Base-by-base conservation (phyloP, 2,888 invertebrate genomes). In the Laothoe populi region DNA sequence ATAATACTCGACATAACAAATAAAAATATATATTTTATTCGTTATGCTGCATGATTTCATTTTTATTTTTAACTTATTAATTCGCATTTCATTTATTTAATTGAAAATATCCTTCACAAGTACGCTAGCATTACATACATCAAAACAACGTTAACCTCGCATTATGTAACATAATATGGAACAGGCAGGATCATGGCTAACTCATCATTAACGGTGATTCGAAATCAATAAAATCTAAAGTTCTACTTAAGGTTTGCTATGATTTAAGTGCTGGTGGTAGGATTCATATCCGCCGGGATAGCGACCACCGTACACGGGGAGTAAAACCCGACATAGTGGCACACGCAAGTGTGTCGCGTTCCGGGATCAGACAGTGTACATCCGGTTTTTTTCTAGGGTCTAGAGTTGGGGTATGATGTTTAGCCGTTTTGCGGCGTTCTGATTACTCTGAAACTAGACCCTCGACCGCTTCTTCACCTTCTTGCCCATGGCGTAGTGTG, bases 1-100 rank as follows among this genome's bases (percentile, higher is more conserved):
- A 49, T 49, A 3, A 49, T 26, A 31, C 24, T 10, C 48, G 49
- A 26, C 26, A 10, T 31, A 44, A 53, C 53, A 53, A 48, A 53
- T 53, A 35, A 53, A 11, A 35, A 53, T 13, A 35, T 19, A 53
- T 31, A 53, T 35, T 31, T 19, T 11, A 16, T 35, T 53, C 31
- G 10, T 53, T 35, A 53, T 35, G 35, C 53, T 0, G 10, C 31
- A 53, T 31, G 35, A 53, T 19, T 35, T 31, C 35, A 11, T 19
- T 35, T 13, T 53, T 35, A 53, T 4, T 10, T 53, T 53, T 35
- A 16, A 16, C 31, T 31, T 7, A 26, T 49, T 45, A 21, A 24
- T n/a, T 48, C 24, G 13, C 46, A 40, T 40, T 42, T 16, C 16
- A 42, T 16, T 26, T 5, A 26, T 35, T 44, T 7, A 49, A 16